phyloP scores from a whole-genome alignment of 2,113 vertebrate species.

The Taxidea taxus region DNA sequence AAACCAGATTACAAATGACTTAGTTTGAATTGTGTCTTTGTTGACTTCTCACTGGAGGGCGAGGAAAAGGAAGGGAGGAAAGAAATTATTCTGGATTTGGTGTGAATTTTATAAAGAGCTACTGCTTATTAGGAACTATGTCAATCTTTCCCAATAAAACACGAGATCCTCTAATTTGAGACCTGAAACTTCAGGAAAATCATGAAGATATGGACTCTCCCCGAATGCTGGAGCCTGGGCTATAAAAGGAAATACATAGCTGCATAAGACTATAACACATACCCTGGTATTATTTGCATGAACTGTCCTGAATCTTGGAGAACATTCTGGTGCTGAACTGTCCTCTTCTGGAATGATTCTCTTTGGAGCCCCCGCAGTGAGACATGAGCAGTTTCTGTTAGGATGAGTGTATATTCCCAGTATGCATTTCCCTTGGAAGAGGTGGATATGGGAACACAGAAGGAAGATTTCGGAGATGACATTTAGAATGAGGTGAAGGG shows the following conservation, averaged over 20 bases:
- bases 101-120: background rate
- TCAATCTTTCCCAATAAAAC: background rate
- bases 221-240: background rate
- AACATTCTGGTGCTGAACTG: background rate
- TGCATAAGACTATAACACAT: accelerated
- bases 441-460: background rate
- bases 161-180: background rate
- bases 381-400: background rate
- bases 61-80: background rate
- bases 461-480: background rate
- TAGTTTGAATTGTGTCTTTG: background rate
- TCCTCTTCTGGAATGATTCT: background rate
- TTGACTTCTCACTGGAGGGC: background rate
- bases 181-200: background rate
- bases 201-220: background rate
- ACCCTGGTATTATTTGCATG: too few species aligned
- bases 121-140: background rate
- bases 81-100: background rate
- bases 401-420: background rate
- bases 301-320: background rate
- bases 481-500: too few species aligned
- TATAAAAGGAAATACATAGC: background rate
- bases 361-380: background rate
- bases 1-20: background rate
- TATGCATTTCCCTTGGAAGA: background rate